Evolutionary conservation across 1,140 invertebrate species (phyloP).

Genomic region (Xylocopa sonorina): DNA sequence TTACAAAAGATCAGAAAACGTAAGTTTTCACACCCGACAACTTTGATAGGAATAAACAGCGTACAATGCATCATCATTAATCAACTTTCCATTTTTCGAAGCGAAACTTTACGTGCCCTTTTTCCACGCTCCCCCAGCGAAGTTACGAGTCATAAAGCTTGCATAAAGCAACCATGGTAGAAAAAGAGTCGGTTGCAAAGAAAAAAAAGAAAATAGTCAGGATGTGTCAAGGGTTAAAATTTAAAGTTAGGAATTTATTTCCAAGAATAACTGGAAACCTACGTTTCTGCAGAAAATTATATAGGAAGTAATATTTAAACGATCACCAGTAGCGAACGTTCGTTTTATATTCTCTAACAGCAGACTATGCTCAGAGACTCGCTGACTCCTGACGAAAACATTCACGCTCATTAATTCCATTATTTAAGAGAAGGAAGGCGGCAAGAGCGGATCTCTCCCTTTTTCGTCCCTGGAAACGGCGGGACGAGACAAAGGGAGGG

Average conservation of each 20-base stretch:
- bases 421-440: background rate
- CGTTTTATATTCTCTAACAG: no score
- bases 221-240: no score
- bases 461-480: background rate
- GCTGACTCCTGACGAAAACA: background rate
- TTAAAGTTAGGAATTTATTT: no score
- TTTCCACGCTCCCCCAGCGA: background rate
- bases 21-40: background rate
- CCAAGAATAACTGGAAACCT: background rate
- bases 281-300: no score
- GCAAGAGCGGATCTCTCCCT: background rate
- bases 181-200: no score
- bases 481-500: no score
- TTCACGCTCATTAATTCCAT: slow-evolving; percentile 27
- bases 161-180: no score
- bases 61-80: slow-evolving; percentile 24
- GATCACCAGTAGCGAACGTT: no score
- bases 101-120: background rate
- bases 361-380: no score
- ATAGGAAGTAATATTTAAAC: no score
- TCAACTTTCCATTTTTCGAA: background rate
- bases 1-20: background rate
- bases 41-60: background rate
- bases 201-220: no score
- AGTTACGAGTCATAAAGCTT: background rate